phyloP scores from a whole-genome alignment of 1,140 invertebrate genomes.

The Drosophila triauraria region DNA sequence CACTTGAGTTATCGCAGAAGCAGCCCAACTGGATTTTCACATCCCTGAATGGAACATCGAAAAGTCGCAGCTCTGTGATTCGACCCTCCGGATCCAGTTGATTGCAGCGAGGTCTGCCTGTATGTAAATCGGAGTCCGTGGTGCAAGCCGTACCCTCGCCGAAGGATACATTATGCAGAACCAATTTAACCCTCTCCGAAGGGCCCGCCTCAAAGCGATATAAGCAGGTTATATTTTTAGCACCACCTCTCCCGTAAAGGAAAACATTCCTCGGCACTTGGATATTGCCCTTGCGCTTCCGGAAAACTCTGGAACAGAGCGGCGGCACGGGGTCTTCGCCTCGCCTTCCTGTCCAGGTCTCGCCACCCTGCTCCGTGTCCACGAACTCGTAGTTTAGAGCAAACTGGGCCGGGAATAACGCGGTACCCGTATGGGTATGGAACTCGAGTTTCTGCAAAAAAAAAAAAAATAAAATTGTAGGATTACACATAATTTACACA shows the following conservation, averaged over 20 bases:
- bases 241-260: constrained; percentile 91
- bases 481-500: background rate
- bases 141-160: constrained; percentile 88
- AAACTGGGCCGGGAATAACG: constrained; percentile 89
- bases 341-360: constrained; percentile 87
- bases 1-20: constrained; percentile 89
- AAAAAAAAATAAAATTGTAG: background rate
- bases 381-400: constrained; percentile 93
- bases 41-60: constrained; percentile 89
- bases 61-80: constrained; percentile 87
- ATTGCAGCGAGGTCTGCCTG: constrained; percentile 87
- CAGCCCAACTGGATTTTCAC: constrained; percentile 88
- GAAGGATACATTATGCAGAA: constrained; percentile 90
- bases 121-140: constrained; percentile 90
- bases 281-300: constrained; percentile 83
- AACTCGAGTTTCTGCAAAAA: constrained; percentile 84
- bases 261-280: constrained; percentile 89
- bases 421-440: constrained; percentile 88
- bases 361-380: constrained; percentile 91
- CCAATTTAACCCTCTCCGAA: constrained; percentile 88
- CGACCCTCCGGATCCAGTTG: constrained; percentile 86
- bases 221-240: constrained; percentile 89
- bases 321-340: constrained; percentile 89
- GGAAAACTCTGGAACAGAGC: constrained; percentile 84
- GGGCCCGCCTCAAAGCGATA: constrained; percentile 90